Evolutionary conservation across 2,888 invertebrate genomes (phyloP).

Genomic region (Monopis laevigella): DNA sequence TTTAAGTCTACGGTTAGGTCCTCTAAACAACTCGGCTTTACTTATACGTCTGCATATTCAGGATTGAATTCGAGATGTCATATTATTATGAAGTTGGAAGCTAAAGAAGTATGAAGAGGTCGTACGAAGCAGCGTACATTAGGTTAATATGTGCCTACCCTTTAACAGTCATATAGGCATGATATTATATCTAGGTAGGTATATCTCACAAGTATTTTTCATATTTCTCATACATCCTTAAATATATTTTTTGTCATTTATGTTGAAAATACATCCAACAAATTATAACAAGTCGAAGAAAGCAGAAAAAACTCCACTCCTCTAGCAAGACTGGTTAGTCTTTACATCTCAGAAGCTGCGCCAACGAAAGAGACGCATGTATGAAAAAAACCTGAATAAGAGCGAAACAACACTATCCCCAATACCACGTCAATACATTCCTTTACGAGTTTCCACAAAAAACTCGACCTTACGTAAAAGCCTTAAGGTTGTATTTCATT

Average conservation of each 20-base stretch:
- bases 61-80: no score
- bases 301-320: conserved; percentile 47
- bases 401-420: conserved; percentile 54
- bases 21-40: no score
- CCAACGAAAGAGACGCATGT: conserved; percentile 51
- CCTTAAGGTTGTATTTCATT: conserved; percentile 31
- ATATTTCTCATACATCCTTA: neutral
- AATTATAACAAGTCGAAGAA: conserved; percentile 1
- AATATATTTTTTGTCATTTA: no score
- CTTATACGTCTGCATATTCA: no score
- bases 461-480: conserved; percentile 25
- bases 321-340: conserved; percentile 35
- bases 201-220: neutral
- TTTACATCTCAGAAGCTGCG: conserved; percentile 55
- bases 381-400: conserved; percentile 38
- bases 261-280: no score
- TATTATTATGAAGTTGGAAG: no score
- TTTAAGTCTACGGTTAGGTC: no score
- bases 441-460: conserved; percentile 38
- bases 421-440: conserved; percentile 68
- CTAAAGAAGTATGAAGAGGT: no score
- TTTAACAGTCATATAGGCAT: no score
- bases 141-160: no score
- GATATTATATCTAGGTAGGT: neutral
- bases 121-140: no score